phyloP scores from a whole-genome alignment of 2,888 invertebrate species.

The Ophion ellenae region DNA sequence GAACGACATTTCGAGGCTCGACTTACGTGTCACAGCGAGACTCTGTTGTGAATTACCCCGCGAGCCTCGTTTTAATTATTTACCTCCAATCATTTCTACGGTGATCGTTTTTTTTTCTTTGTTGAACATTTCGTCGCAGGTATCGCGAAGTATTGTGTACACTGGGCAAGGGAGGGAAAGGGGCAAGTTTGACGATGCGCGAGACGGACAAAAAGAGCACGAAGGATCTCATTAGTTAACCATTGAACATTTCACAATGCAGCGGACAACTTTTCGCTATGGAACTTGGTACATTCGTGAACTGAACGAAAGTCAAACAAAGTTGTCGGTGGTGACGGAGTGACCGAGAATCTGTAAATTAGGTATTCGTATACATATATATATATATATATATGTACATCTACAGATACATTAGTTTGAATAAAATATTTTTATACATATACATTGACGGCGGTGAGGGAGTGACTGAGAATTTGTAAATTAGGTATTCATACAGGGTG shows the following conservation, averaged over 20 bases:
- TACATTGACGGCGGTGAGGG: no score
- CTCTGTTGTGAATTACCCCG: not conserved
- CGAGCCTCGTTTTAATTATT: not conserved
- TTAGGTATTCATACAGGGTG: no score
- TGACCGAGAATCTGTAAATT: slow-evolving; percentile 68
- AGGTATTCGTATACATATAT: slow-evolving; percentile 58
- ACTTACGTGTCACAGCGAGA: no score
- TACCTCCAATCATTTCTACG: not conserved
- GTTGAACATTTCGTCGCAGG: not conserved
- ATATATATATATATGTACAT: not conserved
- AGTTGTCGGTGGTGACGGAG: slow-evolving; percentile 66
- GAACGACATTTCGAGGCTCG: not conserved
- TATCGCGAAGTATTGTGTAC: not conserved
- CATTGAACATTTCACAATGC: slow-evolving; percentile 22
- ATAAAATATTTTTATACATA: not conserved
- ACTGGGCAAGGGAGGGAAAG: not conserved
- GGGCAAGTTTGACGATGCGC: not conserved
- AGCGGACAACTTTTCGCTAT: not conserved
- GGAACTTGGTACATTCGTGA: slow-evolving; percentile 3
- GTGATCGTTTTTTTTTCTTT: not conserved
- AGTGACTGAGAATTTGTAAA: no score
- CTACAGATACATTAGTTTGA: not conserved
- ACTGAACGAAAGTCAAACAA: slow-evolving; percentile 71
- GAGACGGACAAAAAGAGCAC: not conserved
- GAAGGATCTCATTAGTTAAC: slow-evolving; percentile 15